Conservation (phyloP, 2,113 vertebrate species). For the Phylloscopus trochiloides region DNA sequence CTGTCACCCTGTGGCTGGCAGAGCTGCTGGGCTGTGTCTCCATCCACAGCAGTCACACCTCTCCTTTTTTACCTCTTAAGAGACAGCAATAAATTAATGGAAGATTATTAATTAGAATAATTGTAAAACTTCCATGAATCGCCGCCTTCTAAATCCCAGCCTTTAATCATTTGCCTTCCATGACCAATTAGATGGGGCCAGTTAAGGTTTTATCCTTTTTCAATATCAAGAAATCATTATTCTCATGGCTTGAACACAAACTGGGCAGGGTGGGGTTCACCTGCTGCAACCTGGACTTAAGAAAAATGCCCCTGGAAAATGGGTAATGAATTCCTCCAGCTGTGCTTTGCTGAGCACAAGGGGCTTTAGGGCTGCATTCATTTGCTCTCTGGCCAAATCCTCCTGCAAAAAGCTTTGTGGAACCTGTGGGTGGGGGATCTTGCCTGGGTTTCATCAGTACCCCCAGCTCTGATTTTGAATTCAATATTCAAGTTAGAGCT, state of each 20-base stretch:
- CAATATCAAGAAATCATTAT: neutral
- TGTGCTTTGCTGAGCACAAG: neutral
- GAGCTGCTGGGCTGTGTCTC: neutral
- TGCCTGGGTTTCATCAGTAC: neutral
- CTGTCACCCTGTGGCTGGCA: neutral
- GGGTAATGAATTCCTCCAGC: neutral
- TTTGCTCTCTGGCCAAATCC: neutral
- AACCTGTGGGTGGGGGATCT: neutral
- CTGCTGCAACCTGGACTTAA: neutral
- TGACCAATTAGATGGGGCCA: neutral
- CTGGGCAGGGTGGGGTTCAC: neutral
- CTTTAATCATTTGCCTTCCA: neutral
- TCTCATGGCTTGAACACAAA: neutral
- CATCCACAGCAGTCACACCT: neutral
- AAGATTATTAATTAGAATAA: constrained; percentile 14
- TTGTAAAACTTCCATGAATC: neutral
- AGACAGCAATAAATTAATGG: neutral
- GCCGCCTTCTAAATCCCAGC: neutral
- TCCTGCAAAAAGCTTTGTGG: neutral
- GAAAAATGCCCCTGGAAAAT: neutral
- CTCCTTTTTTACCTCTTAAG: neutral
- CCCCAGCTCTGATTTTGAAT: neutral
- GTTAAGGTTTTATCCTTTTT: constrained; percentile 3
- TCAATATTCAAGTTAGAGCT: neutral
- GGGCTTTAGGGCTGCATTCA: neutral